phyloP scores from a whole-genome alignment of 2,888 invertebrate genomes.

The Sepioteuthis lessoniana region DNA sequence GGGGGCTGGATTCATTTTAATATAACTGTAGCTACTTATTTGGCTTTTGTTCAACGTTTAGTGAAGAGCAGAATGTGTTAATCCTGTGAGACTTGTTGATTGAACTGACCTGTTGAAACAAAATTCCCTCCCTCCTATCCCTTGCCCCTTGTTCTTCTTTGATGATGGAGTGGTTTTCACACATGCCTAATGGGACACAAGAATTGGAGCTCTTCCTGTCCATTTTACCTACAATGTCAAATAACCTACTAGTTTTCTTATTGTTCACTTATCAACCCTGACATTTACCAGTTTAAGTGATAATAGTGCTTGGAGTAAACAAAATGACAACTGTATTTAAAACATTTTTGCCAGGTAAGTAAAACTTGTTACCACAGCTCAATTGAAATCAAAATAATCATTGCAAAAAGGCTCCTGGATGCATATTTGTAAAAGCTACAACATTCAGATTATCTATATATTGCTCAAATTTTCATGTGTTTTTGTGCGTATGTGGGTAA shows the following conservation, averaged over 20 bases:
- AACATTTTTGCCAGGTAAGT: not conserved
- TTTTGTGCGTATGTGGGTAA: too few species aligned
- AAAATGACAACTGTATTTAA: not conserved
- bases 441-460: too few species aligned
- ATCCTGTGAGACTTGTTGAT: not conserved
- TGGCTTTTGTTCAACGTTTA: not conserved
- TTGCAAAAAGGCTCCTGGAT: too few species aligned
- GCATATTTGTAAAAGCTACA: too few species aligned
- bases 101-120: not conserved
- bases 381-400: too few species aligned
- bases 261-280: too few species aligned
- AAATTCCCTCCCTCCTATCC: too few species aligned
- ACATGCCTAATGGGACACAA: not conserved
- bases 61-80: too few species aligned
- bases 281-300: not conserved
- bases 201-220: not conserved
- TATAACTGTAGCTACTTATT: conserved; percentile 2
- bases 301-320: not conserved
- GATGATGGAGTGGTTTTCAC: not conserved
- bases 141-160: too few species aligned
- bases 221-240: not conserved
- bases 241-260: not conserved
- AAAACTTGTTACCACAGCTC: not conserved
- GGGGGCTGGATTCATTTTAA: not conserved
- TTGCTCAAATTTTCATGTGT: too few species aligned